Evolutionary conservation across 2,888 invertebrate genomes (phyloP), one percentile per base, ranked within the genome.

Genomic region (Stenodera caucasica): DNA sequence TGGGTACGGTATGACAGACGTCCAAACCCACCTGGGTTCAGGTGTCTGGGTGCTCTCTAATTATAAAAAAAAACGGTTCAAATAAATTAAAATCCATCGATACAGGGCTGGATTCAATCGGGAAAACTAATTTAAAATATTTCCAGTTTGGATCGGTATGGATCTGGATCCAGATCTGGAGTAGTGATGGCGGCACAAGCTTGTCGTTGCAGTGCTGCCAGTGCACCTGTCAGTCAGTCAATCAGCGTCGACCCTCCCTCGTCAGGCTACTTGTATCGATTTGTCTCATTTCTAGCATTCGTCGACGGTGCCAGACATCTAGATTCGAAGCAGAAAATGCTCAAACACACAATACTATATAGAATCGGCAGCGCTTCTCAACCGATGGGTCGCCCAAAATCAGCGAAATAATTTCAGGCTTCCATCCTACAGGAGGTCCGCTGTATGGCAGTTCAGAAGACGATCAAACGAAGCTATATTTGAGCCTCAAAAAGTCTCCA

Each of bases 151-250:
- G n/a, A n/a, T n/a, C n/a, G n/a, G n/a, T n/a, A n/a, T n/a, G n/a
- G n/a, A n/a, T n/a, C n/a, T n/a, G n/a, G n/a, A n/a, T n/a, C n/a
- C n/a, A n/a, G 37, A 40, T 40, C 15, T 18, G 37, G 37, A 8
- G 15, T 37, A 40, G 15, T 40, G 37, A 40, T 40, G 37, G 49
- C 55, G 62, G 55, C 55, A 56, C 53, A 40, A 23, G 53, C 23
- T 40, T 40, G 37, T 18, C 18, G 37, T 18, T 40, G 37, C 37
- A 40, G 37, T 35, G 58, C 45, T 55, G 52, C 54, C 29, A 70
- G 70, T 74, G 75, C 76, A 78, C 77, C 78, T 79, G 79, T 79
- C 79, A 79, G 78, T 79, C 78, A 79, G 77, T 79, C 79, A 78
- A 79, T 79, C 79, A 79, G 72, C 69, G 67, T 67, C 70, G 70